Evolutionary conservation across 2,888 invertebrate genomes (phyloP).

Genomic region (Andrena bicolor): DNA sequence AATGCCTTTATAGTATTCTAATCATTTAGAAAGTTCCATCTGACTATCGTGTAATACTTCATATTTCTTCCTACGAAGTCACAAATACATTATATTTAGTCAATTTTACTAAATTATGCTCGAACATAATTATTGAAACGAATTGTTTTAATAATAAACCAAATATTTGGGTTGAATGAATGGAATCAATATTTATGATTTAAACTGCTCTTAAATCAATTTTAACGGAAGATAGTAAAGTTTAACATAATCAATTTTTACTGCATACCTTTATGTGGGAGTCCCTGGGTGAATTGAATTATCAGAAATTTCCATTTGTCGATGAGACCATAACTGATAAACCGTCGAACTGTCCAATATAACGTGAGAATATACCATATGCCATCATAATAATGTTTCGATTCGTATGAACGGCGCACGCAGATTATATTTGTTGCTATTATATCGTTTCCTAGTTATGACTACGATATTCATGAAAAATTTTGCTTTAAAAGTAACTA

Average conservation of each 20-base stretch:
- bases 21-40: too few species aligned
- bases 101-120: too few species aligned
- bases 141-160: too few species aligned
- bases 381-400: constrained; percentile 12
- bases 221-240: background rate
- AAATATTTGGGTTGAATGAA: too few species aligned
- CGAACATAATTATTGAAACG: too few species aligned
- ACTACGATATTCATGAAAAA: background rate
- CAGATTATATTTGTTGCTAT: constrained; percentile 25
- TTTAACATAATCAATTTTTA: background rate
- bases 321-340: constrained; percentile 28
- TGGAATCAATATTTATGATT: too few species aligned
- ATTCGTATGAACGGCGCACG: constrained; percentile 1
- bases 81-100: too few species aligned
- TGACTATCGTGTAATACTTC: too few species aligned
- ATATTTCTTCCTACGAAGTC: too few species aligned
- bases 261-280: background rate
- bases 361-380: constrained; percentile 43
- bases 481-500: background rate
- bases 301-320: constrained; percentile 13
- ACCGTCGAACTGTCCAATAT: constrained; percentile 45
- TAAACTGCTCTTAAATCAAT: too few species aligned
- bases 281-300: constrained; percentile 26
- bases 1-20: too few species aligned
- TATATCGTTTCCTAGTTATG: constrained; percentile 22